Conservation (phyloP, 2,113 vertebrate species). For the Neogale vison region DNA sequence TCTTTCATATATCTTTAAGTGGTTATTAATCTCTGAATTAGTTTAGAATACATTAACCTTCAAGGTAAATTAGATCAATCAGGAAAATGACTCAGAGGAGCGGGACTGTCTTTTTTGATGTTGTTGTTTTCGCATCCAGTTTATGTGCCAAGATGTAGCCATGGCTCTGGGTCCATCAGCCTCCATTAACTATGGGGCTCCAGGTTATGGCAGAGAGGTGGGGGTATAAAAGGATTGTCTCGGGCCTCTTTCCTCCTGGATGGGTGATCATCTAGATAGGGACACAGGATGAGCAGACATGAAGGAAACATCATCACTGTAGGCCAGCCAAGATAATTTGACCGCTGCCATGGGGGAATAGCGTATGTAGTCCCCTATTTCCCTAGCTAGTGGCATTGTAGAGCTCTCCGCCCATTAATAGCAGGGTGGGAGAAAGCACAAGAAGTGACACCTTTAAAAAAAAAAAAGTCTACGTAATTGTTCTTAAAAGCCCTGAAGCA, state of each 20-base stretch:
- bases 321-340: background rate
- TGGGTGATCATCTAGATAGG: background rate
- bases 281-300: background rate
- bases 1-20: conserved; percentile 86
- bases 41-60: conserved; percentile 89
- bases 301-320: fast-evolving
- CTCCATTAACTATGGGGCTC: fast-evolving
- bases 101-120: conserved; percentile 68
- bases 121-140: conserved; percentile 36
- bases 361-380: background rate
- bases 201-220: fast-evolving
- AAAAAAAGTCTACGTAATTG: background rate
- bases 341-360: fast-evolving
- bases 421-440: background rate
- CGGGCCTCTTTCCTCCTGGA: background rate
- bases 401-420: background rate
- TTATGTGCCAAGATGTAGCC: conserved; percentile 14
- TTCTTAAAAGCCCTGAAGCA: background rate
- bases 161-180: fast-evolving
- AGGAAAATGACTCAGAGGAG: conserved; percentile 81
- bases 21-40: conserved; percentile 87
- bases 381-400: background rate
- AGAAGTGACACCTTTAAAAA: background rate
- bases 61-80: conserved; percentile 88
- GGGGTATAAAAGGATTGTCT: background rate